A percentile compares a stretch with the other conserved stretches of the same genome.
These are phyloP conservation scores for Vidua chalybeata DNA, from an alignment of 2,113 vertebrate genomes.

Conservation along the genomic window DNA sequence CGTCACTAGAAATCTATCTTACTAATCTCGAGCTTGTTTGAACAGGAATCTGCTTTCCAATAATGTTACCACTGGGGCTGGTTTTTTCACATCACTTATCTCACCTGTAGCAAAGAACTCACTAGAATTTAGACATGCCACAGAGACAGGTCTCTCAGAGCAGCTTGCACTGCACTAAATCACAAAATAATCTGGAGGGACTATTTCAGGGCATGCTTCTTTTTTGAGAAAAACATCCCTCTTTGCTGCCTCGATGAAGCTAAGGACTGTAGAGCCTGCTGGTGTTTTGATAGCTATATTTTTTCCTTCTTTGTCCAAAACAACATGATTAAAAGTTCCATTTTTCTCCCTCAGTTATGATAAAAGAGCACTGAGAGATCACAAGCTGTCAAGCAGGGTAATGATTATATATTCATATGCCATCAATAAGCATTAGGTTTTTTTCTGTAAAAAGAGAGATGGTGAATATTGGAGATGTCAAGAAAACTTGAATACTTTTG, in stretches of 20 bases:
- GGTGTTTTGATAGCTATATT: not conserved
- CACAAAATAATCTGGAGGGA: not conserved
- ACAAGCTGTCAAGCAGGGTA: not conserved
- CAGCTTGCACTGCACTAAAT: not conserved
- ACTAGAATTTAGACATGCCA: conserved; percentile 4
- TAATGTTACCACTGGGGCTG: conserved; percentile 38
- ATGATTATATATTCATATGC: not conserved
- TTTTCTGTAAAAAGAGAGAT: not conserved
- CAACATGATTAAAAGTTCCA: not conserved
- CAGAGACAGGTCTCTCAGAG: conserved; percentile 1
- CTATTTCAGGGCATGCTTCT: not conserved
- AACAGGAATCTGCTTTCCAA: conserved; percentile 66
- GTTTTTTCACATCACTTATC: not conserved
- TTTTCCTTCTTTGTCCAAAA: not conserved
- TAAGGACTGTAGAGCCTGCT: not conserved
- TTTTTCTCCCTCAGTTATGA: not conserved
- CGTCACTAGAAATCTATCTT: conserved; percentile 33
- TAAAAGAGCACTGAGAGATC: not conserved
- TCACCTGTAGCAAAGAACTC: not conserved
- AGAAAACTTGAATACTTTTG: not conserved
- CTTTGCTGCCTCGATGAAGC: not conserved
- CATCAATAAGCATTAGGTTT: not conserved
- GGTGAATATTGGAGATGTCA: not conserved
- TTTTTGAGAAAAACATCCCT: not conserved
- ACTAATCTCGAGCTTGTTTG: conserved; percentile 47